Percentiles rank a stretch among this genome's conserved stretches.
These are phyloP conservation scores for Festucalex cinctus DNA, from an alignment of 2,113 vertebrate species.

Conservation along the genomic window DNA sequence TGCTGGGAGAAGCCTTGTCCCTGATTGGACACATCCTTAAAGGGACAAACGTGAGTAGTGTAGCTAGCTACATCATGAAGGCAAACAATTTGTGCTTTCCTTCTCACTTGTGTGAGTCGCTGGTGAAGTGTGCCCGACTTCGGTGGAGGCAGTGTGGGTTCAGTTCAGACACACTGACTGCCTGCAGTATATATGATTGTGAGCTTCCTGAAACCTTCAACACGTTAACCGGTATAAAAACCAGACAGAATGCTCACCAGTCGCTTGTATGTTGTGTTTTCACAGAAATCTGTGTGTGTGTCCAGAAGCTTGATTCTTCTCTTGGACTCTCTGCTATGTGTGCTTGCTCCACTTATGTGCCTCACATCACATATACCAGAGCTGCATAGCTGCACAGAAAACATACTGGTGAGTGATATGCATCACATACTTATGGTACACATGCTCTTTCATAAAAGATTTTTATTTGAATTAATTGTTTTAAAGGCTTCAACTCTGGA, in stretches of 20 bases:
- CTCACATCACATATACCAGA: slow-evolving; percentile 90
- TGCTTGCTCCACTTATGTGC: slow-evolving; percentile 84
- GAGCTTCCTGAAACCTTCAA: too few species aligned
- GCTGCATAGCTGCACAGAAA: slow-evolving; percentile 84
- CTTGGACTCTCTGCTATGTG: slow-evolving; percentile 91
- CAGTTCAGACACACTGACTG: too few species aligned
- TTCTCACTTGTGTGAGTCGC: background rate
- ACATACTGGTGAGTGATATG: slow-evolving; percentile 81
- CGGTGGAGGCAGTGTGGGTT: too few species aligned
- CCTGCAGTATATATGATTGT: too few species aligned
- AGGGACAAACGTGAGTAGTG: slow-evolving; percentile 82
- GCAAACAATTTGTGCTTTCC: background rate
- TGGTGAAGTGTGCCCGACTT: too few species aligned
- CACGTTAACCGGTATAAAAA: background rate
- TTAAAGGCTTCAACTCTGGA: slow-evolving; percentile 87
- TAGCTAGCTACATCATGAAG: background rate
- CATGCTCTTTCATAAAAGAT: background rate
- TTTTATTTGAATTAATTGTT: background rate
- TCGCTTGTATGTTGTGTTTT: slow-evolving; percentile 19
- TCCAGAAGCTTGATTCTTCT: slow-evolving; percentile 88
- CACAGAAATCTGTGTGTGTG: slow-evolving; percentile 87
- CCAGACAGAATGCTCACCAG: background rate
- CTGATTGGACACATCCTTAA: slow-evolving; percentile 91
- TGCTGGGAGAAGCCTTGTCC: slow-evolving; percentile 90
- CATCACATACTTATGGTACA: background rate